Conservation (phyloP, 1,140 invertebrate genomes). For the Hycleus phaleratus region DNA sequence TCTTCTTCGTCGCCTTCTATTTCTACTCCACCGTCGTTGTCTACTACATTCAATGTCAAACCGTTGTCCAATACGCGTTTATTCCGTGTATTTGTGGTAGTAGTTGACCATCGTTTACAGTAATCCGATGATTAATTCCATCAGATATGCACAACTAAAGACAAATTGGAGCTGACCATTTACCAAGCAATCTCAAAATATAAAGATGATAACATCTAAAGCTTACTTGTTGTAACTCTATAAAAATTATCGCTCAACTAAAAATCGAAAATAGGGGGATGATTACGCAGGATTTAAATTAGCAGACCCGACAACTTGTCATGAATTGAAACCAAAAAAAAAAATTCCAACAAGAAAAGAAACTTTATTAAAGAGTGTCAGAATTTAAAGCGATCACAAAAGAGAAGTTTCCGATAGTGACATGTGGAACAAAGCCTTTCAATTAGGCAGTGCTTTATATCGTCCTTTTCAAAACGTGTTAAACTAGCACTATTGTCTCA, state of each 20-base stretch:
- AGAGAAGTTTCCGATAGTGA: conserved; percentile 7
- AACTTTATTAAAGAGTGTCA: no score
- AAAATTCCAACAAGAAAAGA: no score
- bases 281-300: no score
- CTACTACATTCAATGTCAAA: conserved; percentile 4
- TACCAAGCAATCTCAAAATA: not conserved
- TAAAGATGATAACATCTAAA: no score
- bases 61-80: not conserved
- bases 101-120: not conserved
- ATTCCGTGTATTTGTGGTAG: no score
- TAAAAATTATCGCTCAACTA: no score
- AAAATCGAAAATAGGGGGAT: no score
- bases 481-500: no score
- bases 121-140: conserved; percentile 14
- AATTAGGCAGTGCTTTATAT: conserved; percentile 5
- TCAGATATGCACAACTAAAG: conserved; percentile 7
- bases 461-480: not conserved
- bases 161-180: conserved; percentile 6
- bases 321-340: no score
- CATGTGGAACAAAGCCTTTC: conserved; percentile 8
- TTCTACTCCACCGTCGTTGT: not conserved
- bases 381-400: not conserved
- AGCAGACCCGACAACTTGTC: no score
- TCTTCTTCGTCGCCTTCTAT: not conserved
- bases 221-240: no score